Percentiles rank a stretch among this genome's conserved stretches.
These are phyloP conservation scores for Panagrolaimus sp. DNA, from an alignment of 1,140 invertebrate species.

Conservation along the genomic window DNA sequence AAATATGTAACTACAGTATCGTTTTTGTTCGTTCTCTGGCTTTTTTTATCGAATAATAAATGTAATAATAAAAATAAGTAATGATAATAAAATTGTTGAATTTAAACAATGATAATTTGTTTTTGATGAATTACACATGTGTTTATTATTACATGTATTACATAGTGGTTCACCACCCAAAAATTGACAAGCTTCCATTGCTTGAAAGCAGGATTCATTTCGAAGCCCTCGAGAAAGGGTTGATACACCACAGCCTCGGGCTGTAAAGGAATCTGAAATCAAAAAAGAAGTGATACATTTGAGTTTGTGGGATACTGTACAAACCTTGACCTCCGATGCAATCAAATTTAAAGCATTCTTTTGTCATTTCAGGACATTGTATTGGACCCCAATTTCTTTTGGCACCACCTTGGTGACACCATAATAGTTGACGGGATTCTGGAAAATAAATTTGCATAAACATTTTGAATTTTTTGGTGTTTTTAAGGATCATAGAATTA, in stretches of 20 bases:
- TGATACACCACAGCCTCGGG: neutral
- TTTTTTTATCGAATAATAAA: too few species aligned
- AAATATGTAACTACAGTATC: too few species aligned
- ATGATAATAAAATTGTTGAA: too few species aligned
- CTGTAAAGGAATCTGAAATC: neutral
- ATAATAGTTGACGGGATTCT: neutral
- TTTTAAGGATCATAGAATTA: too few species aligned
- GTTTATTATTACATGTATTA: constrained; percentile 3
- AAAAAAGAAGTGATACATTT: neutral
- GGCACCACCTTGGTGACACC: neutral
- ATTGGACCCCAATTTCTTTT: neutral
- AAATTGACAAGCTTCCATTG: constrained; percentile 9
- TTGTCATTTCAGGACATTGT: neutral
- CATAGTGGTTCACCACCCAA: neutral
- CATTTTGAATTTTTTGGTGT: too few species aligned
- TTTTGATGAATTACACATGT: constrained; percentile 12
- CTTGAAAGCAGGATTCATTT: constrained; percentile 14
- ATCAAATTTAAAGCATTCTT: constrained; percentile 13
- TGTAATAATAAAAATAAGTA: too few species aligned
- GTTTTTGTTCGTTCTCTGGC: too few species aligned
- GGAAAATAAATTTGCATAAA: too few species aligned
- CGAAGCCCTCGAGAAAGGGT: neutral
- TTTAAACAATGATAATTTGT: neutral
- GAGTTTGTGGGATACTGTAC: neutral
- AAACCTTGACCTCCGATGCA: neutral